phyloP scores from a whole-genome alignment of 2,113 vertebrate species.

The Trogon melanurus region DNA sequence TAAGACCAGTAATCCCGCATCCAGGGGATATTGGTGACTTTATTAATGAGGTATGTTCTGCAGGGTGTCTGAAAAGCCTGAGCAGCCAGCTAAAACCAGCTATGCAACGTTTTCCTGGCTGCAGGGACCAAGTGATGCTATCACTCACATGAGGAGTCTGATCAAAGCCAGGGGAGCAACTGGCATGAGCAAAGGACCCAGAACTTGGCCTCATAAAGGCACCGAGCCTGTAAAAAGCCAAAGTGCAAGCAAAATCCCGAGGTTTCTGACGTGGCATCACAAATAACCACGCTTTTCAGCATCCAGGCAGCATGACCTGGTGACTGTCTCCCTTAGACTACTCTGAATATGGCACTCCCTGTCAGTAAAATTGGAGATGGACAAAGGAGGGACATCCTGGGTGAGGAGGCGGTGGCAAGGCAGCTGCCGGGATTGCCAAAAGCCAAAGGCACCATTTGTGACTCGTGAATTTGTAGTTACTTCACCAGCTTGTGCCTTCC shows the following conservation, averaged over 20 bases:
- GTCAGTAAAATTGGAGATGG: background rate
- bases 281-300: background rate
- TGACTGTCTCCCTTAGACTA: background rate
- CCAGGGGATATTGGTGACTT: constrained; percentile 98
- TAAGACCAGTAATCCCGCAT: constrained; percentile 91
- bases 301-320: background rate
- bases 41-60: constrained; percentile 89
- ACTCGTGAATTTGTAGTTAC: background rate
- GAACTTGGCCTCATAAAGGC: background rate
- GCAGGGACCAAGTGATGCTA: fast-evolving
- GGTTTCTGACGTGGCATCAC: background rate
- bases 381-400: background rate
- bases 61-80: background rate
- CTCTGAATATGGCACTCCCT: background rate
- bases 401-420: background rate
- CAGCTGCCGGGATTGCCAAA: background rate
- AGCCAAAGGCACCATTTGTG: background rate
- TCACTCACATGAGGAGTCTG: background rate
- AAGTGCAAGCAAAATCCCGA: background rate
- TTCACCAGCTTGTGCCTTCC: background rate
- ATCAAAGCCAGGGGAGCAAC: background rate
- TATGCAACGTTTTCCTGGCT: background rate
- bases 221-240: background rate
- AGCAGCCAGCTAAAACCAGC: background rate
- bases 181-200: background rate